phyloP scores from a whole-genome alignment of 2,888 invertebrate species.

The Xanthorhoe designata region DNA sequence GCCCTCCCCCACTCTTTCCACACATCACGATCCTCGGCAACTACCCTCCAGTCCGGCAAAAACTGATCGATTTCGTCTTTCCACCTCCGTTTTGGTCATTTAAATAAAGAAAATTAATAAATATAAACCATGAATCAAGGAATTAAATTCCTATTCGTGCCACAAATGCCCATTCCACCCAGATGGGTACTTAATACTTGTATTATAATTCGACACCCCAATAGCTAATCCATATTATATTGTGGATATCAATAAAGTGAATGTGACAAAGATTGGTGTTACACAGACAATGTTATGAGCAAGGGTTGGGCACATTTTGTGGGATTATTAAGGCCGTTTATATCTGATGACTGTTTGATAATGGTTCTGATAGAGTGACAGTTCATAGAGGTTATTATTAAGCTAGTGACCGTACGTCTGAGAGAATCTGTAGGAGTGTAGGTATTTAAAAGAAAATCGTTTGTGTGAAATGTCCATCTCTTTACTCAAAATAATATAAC shows the following conservation, averaged over 20 bases:
- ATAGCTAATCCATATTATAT: conserved; percentile 60
- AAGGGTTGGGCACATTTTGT: conserved; percentile 69
- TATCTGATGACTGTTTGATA: conserved; percentile 19
- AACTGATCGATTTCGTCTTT: too few species aligned
- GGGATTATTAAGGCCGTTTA: conserved; percentile 51
- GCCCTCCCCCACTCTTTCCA: too few species aligned
- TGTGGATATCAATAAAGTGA: conserved; percentile 65
- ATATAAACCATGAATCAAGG: conserved; percentile 19
- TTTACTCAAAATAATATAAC: too few species aligned
- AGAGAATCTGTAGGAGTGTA: too few species aligned
- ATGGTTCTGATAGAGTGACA: background rate
- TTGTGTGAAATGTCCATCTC: too few species aligned
- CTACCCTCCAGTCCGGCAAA: too few species aligned
- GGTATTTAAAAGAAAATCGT: too few species aligned
- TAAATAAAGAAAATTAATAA: background rate
- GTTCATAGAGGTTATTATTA: too few species aligned
- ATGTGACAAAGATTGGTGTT: conserved; percentile 68
- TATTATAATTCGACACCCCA: conserved; percentile 55
- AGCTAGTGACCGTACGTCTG: background rate
- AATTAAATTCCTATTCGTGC: conserved; percentile 25
- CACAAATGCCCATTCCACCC: conserved; percentile 21
- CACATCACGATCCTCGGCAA: too few species aligned
- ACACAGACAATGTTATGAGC: conserved; percentile 58
- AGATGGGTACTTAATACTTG: conserved; percentile 23
- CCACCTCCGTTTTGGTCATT: too few species aligned